These are phyloP conservation scores for Tigriopus californicus DNA, from an alignment of 2,888 invertebrate species.

Conservation along the genomic window DNA sequence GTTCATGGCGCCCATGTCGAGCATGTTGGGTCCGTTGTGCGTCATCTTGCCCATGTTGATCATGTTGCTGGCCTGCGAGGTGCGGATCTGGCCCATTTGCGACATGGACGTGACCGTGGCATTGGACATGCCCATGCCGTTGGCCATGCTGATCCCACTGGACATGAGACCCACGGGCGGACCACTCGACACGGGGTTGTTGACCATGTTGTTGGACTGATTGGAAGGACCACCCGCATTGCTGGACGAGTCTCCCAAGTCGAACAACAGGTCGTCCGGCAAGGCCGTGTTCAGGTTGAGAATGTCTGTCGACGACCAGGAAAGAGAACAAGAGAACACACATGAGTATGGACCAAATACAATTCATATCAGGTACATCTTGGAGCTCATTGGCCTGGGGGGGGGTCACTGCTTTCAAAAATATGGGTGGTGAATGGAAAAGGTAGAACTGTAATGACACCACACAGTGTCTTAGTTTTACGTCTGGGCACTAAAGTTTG, in stretches of 20 bases:
- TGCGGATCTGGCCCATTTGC: background rate
- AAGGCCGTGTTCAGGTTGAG: constrained; percentile 14
- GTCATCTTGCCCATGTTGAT: background rate
- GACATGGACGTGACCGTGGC: background rate
- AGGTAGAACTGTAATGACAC: too few relatives aligned
- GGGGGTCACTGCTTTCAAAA: too few relatives aligned
- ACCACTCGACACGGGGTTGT: background rate
- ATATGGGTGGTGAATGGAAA: too few relatives aligned
- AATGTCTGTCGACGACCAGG: background rate
- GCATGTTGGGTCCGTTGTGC: background rate
- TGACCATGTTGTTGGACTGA: background rate
- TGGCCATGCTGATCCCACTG: too few relatives aligned
- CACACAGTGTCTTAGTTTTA: too few relatives aligned
- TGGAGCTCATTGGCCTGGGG: too few relatives aligned
- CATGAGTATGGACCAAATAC: too few relatives aligned
- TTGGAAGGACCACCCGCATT: background rate
- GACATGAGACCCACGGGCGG: background rate
- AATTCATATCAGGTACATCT: too few relatives aligned
- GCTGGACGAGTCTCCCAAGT: constrained; percentile 14
- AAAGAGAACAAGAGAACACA: too few relatives aligned
- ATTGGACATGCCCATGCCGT: background rate
- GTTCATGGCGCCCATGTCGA: background rate
- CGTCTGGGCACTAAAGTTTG: too few relatives aligned
- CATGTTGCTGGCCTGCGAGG: background rate
- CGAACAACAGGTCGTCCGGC: constrained; percentile 8